Evolutionary conservation across 2,113 vertebrate species (phyloP).

Genomic region (Nansenia antarctica): DNA sequence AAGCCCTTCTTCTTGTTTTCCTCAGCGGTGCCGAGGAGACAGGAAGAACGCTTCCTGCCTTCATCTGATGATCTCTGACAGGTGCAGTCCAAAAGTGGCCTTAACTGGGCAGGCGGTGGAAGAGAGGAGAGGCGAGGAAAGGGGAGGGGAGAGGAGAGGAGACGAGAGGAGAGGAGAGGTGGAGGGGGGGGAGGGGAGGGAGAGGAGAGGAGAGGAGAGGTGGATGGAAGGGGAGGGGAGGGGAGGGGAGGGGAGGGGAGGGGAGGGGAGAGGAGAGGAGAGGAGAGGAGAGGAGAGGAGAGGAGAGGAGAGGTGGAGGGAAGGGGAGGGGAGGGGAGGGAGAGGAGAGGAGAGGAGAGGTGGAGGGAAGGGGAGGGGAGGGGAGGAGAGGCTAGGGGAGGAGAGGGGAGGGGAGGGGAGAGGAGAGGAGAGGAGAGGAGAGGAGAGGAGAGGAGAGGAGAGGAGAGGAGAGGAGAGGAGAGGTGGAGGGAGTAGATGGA

Average conservation of each 20-base stretch:
- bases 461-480: background rate
- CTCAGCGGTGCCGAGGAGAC: background rate
- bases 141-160: conserved; percentile 3
- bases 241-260: background rate
- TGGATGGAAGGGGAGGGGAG: background rate
- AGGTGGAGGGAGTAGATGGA: background rate
- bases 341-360: background rate
- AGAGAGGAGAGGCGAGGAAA: conserved; percentile 12
- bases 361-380: background rate
- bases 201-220: background rate
- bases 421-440: conserved; percentile 1
- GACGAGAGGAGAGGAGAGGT: background rate
- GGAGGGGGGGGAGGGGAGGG: conserved; percentile 4
- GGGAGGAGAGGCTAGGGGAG: background rate
- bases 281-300: background rate
- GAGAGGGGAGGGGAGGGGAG: background rate
- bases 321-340: too few species aligned
- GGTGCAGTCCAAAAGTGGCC: conserved; percentile 12
- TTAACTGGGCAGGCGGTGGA: conserved; percentile 17
- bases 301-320: background rate
- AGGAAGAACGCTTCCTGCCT: background rate
- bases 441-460: background rate
- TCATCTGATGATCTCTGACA: conserved; percentile 29
- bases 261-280: background rate
- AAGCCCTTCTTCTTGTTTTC: conserved; percentile 16